Base-by-base conservation (phyloP, 1,140 invertebrate genomes). In the Zaprionus capensis region DNA sequence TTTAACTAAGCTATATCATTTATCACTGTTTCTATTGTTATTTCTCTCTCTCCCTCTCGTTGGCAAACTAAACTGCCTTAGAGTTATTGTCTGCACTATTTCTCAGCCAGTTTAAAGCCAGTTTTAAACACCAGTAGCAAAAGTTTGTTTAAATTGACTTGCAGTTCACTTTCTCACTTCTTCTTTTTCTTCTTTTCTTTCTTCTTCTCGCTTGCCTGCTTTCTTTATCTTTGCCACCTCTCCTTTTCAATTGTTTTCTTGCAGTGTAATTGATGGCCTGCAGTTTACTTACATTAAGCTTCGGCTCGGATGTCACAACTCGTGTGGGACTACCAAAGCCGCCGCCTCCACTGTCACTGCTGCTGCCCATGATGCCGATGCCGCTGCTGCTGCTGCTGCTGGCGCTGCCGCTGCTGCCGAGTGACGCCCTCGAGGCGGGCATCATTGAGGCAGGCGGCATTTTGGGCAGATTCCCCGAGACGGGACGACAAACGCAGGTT, bases 401-500 rank as follows among this genome's bases (percentile, higher is more conserved):
- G 73, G 17, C 14, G 41, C 24, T 49, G 71, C 24, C 24, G 49
- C 26, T 55, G 51, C 51, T 51, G 38, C 57, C 62, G 79, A 75
- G 34, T 34, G 79, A 55, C 17, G 79, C 46, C 66, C 83, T 80
- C 51, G 81, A 64, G 76, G 71, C 78, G 71, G 84, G 91, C 81
- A 88, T 80, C 74, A 92, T 66, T 3, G 81, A 80, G 44, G 80
- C 78, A 51, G 90, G 84, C 59, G 92, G 87, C 86, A 91, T 91
- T 85, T 92, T 92, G 73, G 92, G 91, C 76, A 93, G 82, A 81
- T 92, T 92, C 62, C 92, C 87, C 62, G 92, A 92, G 22, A 93
- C 92, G 68, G 92, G 92, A 62, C 92, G 92, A 79, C 92, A 93
- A 62, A 93, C 92, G 80, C 92, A 93, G 62, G 92, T 91, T 73